Evolutionary conservation across 2,888 invertebrate genomes (phyloP).

Genomic region (Apoderus coryli): DNA sequence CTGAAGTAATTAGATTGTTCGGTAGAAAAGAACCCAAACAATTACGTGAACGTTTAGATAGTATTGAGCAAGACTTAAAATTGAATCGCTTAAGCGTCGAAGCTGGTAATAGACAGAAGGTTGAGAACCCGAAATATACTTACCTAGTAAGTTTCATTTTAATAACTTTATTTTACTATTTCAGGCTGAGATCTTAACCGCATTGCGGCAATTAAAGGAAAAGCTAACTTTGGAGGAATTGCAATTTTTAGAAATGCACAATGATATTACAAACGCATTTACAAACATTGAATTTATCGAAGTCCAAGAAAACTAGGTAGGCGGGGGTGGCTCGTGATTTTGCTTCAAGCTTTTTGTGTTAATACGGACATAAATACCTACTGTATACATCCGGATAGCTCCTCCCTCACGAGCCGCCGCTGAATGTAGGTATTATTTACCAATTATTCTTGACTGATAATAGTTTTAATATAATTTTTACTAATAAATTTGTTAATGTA

Average conservation of each 20-base stretch:
- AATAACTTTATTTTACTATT: constrained; percentile 14
- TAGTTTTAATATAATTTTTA: too few relatives aligned
- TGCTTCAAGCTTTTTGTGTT: too few relatives aligned
- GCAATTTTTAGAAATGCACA: constrained; percentile 35
- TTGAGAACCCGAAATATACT: constrained; percentile 13
- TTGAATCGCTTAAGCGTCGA: constrained; percentile 41
- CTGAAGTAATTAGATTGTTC: constrained; percentile 58
- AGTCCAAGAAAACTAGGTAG: constrained; percentile 28
- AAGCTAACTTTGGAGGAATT: constrained; percentile 35
- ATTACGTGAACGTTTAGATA: constrained; percentile 41
- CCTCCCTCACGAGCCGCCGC: too few relatives aligned
- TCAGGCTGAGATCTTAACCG: constrained; percentile 36
- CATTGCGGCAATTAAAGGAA: constrained; percentile 37
- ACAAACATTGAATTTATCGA: constrained; percentile 32
- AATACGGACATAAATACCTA: too few relatives aligned
- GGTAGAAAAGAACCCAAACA: constrained; percentile 53
- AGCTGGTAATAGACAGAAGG: constrained; percentile 38
- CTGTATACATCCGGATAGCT: too few relatives aligned
- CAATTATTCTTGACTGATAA: too few relatives aligned
- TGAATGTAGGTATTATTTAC: too few relatives aligned
- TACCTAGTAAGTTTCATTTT: constrained; percentile 8
- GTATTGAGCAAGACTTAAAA: constrained; percentile 45
- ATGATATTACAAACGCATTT: constrained; percentile 26
- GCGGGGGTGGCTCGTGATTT: too few relatives aligned
- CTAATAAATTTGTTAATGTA: too few relatives aligned